These are phyloP conservation scores for Sminthurinus aureus DNA, from an alignment of 2,888 invertebrate species.

Conservation along the genomic window DNA sequence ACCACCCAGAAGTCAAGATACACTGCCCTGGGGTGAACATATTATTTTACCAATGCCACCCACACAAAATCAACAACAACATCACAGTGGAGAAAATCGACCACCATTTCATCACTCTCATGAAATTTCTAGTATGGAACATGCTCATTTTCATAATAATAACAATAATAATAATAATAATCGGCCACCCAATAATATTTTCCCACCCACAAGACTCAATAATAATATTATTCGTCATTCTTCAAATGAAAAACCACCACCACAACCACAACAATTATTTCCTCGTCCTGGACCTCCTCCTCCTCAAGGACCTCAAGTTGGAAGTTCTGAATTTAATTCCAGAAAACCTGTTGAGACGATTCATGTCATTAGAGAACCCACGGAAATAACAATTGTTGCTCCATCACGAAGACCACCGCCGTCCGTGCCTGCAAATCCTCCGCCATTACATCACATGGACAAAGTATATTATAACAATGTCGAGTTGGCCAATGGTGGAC, in stretches of 20 bases:
- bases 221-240: neutral
- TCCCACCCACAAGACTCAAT: neutral
- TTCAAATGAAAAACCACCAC: neutral
- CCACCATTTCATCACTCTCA: neutral
- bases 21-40: conserved; percentile 11
- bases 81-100: neutral
- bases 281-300: neutral
- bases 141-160: neutral
- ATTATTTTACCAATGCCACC: conserved; percentile 9
- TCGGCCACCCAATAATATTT: neutral
- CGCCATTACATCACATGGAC: conserved; percentile 39
- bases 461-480: conserved; percentile 39
- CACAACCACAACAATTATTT: neutral
- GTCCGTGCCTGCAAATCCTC: neutral
- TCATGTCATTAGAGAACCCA: conserved; percentile 3
- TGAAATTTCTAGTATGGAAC: conserved; percentile 17
- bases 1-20: conserved; percentile 36
- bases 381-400: conserved; percentile 8
- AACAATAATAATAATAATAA: conserved; percentile 7
- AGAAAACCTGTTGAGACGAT: conserved; percentile 2
- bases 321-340: conserved; percentile 9
- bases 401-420: neutral
- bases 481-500: conserved; percentile 16
- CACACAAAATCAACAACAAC: neutral
- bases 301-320: neutral